These are phyloP conservation scores for Scyliorhinus canicula DNA, from an alignment of 2,797 vertebrate genomes.

Conservation along the genomic window DNA sequence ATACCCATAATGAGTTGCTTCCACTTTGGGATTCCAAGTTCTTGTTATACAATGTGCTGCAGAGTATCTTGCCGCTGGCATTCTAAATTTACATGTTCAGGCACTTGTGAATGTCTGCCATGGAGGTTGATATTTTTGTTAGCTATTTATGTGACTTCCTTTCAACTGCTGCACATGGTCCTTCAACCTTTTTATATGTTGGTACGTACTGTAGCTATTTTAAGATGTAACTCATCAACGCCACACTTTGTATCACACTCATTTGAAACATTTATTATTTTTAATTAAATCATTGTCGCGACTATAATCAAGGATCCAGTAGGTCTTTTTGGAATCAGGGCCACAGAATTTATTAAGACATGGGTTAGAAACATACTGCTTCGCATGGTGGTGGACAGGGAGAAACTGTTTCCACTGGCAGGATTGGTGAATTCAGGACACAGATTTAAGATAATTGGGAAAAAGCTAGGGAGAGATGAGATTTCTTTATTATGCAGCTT, in stretches of 20 bases:
- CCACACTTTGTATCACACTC: not conserved
- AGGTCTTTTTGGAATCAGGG: not conserved
- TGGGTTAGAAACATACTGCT: not conserved
- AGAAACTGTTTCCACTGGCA: not conserved
- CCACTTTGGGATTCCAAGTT: not conserved
- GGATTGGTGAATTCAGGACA: not conserved
- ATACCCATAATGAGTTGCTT: not conserved
- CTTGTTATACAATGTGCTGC: not conserved
- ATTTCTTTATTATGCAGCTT: not conserved
- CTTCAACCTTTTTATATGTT: not conserved
- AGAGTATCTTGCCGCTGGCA: not conserved
- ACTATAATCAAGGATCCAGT: not conserved
- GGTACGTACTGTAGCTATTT: not conserved
- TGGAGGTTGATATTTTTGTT: not conserved
- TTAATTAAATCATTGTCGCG: not conserved
- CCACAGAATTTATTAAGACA: not conserved
- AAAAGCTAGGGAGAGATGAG: not conserved
- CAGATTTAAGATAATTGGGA: not conserved
- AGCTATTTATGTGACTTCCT: constrained; percentile 3
- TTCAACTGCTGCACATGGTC: not conserved
- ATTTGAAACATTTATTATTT: not conserved
- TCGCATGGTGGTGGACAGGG: not conserved
- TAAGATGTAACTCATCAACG: not conserved
- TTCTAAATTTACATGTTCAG: constrained; percentile 25
- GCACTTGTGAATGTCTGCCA: not conserved